Conservation (phyloP, 2,113 vertebrate species). For the Polypterus bichir region DNA sequence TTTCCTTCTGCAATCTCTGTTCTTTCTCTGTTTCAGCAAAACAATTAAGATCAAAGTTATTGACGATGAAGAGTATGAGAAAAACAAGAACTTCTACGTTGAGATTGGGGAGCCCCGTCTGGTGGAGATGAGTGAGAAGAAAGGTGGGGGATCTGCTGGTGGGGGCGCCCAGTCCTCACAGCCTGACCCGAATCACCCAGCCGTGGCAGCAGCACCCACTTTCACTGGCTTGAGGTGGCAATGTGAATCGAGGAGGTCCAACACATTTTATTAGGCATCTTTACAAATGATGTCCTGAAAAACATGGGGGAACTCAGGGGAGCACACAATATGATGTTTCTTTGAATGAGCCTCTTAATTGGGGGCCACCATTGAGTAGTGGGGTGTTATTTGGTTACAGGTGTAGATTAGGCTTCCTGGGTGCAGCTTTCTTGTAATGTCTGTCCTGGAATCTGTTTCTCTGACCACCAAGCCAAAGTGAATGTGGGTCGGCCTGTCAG, state of each 20-base stretch:
- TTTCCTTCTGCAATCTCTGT: constrained; percentile 40
- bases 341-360: too few species aligned
- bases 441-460: background rate
- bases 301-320: too few species aligned
- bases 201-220: background rate
- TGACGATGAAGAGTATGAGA: constrained; percentile 97
- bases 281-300: too few species aligned
- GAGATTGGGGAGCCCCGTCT: constrained; percentile 83
- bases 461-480: constrained; percentile 21
- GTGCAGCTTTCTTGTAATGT: too few species aligned
- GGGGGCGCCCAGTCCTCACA: constrained; percentile 37
- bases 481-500: constrained; percentile 47
- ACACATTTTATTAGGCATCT: too few species aligned
- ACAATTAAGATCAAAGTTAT: constrained; percentile 87
- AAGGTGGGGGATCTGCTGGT: constrained; percentile 73
- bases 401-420: too few species aligned
- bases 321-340: too few species aligned
- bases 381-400: too few species aligned
- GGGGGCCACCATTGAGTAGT: too few species aligned
- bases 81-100: constrained; percentile 98
- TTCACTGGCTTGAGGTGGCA: too few species aligned
- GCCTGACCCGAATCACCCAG: constrained; percentile 22
- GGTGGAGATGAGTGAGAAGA: constrained; percentile 97
- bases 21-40: constrained; percentile 72
- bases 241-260: too few species aligned